Base-by-base conservation (phyloP, 2,113 vertebrate species). In the Tinamus guttatus region DNA sequence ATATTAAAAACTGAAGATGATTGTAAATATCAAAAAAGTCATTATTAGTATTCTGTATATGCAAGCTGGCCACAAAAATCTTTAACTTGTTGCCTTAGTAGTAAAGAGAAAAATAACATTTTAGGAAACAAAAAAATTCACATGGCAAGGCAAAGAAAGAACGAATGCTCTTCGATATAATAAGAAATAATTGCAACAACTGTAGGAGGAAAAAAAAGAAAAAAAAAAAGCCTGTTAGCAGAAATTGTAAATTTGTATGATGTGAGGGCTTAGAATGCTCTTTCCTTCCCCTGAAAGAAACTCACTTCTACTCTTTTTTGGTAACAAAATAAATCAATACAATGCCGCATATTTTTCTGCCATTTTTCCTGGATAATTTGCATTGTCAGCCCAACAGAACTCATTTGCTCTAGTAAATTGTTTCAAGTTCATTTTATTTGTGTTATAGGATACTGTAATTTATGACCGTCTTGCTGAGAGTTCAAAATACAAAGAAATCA, bases 401-500 rank as follows among this genome's bases (percentile, higher is more conserved):
- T 22, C 1, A 4, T 87, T 86, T 84, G 45, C 89, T 85, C 87
- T 65, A 19, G 73, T 83, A 27, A 34, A 65, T 71, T 73, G 18
- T 80, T 91, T 63, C 41, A 38, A 58, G 8, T 54, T 87, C 2
- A 56, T 81, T 96, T 80, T 95, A 32, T 83, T 98, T 97, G 85
- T 94, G 94, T 97, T 97, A 51, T 87, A 99, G 99, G 99, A 99
- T 97, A 99, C 99, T 1, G 99, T 99, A 73, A 99, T 99, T 97
- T 99, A 99, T 95, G 99, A 99, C 86, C 98, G 99, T 67, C 98
- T 99, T 95, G 98, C 99, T 64, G 99, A 99, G 97, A 99, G 97
- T 92, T 99, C 99, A 75, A 99, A 98, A 97, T 99, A 99, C 98
- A 99, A 99, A 98, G 99, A 99, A 97, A 99, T 99, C 92, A 99